A percentile compares a stretch with the other conserved stretches of the same genome.
These are phyloP conservation scores for Drosophila cognata DNA, from an alignment of 2,888 invertebrate species.

Conservation along the genomic window DNA sequence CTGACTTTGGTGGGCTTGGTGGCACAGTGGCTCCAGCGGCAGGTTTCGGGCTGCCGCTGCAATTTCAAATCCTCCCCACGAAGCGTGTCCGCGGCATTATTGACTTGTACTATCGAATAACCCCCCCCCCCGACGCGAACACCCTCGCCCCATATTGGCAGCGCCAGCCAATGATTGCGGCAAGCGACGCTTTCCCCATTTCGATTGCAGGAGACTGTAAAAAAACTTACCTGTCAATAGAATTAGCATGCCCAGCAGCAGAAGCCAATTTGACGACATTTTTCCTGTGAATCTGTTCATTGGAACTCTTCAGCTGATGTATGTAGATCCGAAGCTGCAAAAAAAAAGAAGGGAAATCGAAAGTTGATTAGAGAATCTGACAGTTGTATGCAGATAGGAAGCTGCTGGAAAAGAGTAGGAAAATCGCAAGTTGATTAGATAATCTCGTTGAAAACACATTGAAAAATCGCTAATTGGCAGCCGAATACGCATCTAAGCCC, in stretches of 20 bases:
- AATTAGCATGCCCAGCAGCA: slow-evolving; percentile 40
- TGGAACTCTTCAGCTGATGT: slow-evolving; percentile 3
- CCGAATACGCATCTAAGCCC: neutral
- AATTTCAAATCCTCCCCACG: slow-evolving; percentile 23
- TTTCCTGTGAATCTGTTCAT: slow-evolving; percentile 15
- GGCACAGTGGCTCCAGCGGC: slow-evolving; percentile 1
- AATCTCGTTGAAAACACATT: neutral
- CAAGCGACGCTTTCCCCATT: slow-evolving; percentile 5
- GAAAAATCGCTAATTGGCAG: neutral
- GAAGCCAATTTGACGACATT: slow-evolving; percentile 59
- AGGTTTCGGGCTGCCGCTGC: slow-evolving; percentile 6
- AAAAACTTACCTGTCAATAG: slow-evolving; percentile 56
- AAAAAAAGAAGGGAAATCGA: neutral
- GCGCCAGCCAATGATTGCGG: slow-evolving; percentile 5
- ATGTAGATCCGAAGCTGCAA: slow-evolving; percentile 4
- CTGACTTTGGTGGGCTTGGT: neutral
- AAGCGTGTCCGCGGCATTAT: slow-evolving; percentile 31
- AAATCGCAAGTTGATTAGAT: neutral
- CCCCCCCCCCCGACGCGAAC: neutral
- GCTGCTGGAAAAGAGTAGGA: neutral
- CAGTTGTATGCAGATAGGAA: neutral
- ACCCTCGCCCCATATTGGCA: neutral
- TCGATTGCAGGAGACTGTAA: slow-evolving; percentile 2
- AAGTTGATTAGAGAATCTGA: neutral
- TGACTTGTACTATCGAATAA: slow-evolving; percentile 18